Base-by-base conservation (phyloP, 2,888 invertebrate genomes). In the Hedychridium roseum region DNA sequence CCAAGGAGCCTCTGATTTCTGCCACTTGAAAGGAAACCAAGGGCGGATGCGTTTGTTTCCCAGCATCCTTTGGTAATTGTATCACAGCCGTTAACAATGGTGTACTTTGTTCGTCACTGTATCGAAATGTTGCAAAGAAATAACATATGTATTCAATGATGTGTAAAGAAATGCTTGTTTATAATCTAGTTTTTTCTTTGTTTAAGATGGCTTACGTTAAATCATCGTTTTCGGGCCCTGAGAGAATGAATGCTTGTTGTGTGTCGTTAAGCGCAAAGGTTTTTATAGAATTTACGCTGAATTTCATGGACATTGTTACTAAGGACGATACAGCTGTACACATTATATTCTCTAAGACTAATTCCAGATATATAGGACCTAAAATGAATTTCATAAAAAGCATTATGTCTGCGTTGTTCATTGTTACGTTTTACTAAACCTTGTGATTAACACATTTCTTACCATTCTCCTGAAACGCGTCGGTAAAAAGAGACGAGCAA, bases 281-380 rank as follows among this genome's bases (percentile, higher is more conserved):
- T 73, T 82, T 82, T 28, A 83, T 67, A 0, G 81, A 79, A 39
- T 74, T 78, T 43, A 82, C 55, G 49, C 77, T 78, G 7, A 76
- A 51, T 55, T 78, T 77, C 3, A 79, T 73, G 1, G 81, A 76
- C 14, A 78, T 65, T 3, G 80, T 82, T 1, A 78, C 60, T 4
- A 62, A 44, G 9, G 74, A 69, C 15, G 62, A 67, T 1, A 70
- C 50, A 17, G 67, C 68, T 17, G 80, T 80, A 1, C 77, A 44
- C 2, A 79, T 71, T 5, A 85, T 61, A 9, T 83, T 83, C 71
- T 88, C 88, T 2, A 86, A 62, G 2, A 81, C 82, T 11, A 87
- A 45, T 68, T 88, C 88, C 35, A 88, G 72, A 32, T 85, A 85
- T n/a, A 86, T 84, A 14, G 84, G 79, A 50, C 83, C 88, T 87